Conservation (phyloP, 1,140 invertebrate genomes). For the Drosophila sturtevanti region DNA sequence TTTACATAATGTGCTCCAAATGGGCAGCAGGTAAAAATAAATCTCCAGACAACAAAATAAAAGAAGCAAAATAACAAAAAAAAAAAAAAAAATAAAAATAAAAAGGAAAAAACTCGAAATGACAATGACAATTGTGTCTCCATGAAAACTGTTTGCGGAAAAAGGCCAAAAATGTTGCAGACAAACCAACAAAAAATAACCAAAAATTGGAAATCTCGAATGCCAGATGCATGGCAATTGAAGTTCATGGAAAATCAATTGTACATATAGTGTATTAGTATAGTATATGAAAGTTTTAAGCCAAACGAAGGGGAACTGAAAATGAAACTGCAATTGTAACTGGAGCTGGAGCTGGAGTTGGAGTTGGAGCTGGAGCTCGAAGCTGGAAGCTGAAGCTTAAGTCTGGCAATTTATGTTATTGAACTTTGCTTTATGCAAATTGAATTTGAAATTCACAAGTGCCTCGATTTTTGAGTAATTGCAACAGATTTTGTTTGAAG, state of each 20-base stretch:
- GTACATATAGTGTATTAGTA: no score
- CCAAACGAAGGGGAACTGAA: conserved; percentile 48
- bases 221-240: conserved; percentile 52
- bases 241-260: conserved; percentile 76
- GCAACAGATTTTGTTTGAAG: conserved; percentile 35
- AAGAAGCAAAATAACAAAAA: conserved; percentile 51
- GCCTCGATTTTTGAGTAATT: conserved; percentile 36
- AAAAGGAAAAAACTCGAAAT: conserved; percentile 60
- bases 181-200: no score
- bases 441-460: conserved; percentile 39
- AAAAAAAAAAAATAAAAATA: conserved; percentile 15
- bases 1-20: conserved; percentile 78
- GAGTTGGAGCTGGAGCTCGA: conserved; percentile 14
- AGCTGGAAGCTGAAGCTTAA: conserved; percentile 26
- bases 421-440: conserved; percentile 72
- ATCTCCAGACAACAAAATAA: conserved; percentile 56
- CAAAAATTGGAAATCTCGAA: conserved; percentile 17
- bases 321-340: conserved; percentile 15
- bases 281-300: conserved; percentile 63
- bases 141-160: conserved; percentile 53
- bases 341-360: background rate
- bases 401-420: conserved; percentile 61
- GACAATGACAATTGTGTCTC: conserved; percentile 71
- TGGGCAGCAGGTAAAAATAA: conserved; percentile 69
- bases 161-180: conserved; percentile 17